Percentiles rank a stretch among this genome's conserved stretches.
Conservation (phyloP, 2,113 vertebrate genomes). For the Hemiprocne comata region DNA sequence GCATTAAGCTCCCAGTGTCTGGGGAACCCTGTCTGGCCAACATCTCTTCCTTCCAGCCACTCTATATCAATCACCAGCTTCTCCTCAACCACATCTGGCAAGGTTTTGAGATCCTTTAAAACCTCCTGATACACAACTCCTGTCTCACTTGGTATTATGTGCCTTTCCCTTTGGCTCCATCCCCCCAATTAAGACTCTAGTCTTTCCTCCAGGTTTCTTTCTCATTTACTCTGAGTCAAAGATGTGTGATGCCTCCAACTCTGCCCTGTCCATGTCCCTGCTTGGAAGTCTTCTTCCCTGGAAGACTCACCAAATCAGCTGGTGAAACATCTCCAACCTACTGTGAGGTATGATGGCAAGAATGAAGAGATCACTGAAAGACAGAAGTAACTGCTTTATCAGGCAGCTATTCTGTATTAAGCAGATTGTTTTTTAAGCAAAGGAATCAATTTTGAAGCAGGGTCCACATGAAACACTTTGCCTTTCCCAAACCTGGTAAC, state of each 20-base stretch:
- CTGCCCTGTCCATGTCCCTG: background rate
- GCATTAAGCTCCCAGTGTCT: background rate
- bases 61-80: background rate
- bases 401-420: background rate
- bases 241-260: background rate
- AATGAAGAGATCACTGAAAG: background rate
- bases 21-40: background rate
- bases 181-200: background rate
- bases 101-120: background rate
- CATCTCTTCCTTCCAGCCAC: background rate
- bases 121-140: background rate
- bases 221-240: background rate
- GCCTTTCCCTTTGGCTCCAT: background rate
- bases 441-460: fast-evolving
- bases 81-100: background rate
- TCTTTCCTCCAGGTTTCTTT: background rate
- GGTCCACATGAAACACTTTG: background rate
- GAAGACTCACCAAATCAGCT: background rate
- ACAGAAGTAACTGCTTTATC: background rate
- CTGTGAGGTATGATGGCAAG: background rate
- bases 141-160: background rate
- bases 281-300: background rate
- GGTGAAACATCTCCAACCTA: background rate
- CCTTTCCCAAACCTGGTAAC: background rate
- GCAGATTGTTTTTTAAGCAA: background rate